Base-by-base conservation (phyloP, 64 coral and sea anemone genomes). In the Orbicella faveolata region DNA sequence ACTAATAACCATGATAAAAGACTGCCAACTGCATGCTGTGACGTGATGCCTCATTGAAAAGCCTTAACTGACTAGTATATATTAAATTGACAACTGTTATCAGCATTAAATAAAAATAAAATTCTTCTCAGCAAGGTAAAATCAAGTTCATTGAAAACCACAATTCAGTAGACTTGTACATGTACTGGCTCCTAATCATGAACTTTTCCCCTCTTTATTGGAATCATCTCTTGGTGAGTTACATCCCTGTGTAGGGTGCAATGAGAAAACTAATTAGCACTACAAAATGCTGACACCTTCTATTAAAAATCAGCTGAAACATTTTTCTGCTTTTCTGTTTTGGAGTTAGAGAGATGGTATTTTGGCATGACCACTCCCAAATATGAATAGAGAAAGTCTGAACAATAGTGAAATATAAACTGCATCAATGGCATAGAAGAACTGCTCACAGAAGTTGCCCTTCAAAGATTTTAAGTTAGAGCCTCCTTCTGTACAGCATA, bases 241-340 rank as follows among this genome's bases (percentile, higher is more conserved):
- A 85, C 26, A 36, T 72, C 82, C 65, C 82, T 85, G 82, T 72
- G 63, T 72, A 16, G 36, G 41, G 26, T 26, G 82, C 39, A 85
- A 85, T 52, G 62, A 85, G n/a, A 85, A 85, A 20, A 85, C 82
- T 19, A 52, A 85, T 85, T 85, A 85, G 82, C 18, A 26, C 26
- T 36, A 16, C 17, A 12, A 8, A 25, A 53, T 53, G 23, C 21
- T 20, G 4, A 21, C 23, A 53, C 76, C 52, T 52, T 53, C 1
- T 59, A 59, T 59, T 59, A 9, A 8, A 59, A 59, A 59, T 59
- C 55, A 59, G 1, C 11, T 59, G 9, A 59, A 0, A 59, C 1
- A 1, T 14, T 59, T 59, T 59, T 59, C 15, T 0, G 15, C 15
- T 59, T 59, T 15, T 12, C 2, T 59, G 55, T 59, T 59, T 15